These are phyloP conservation scores for Anolis carolinensis DNA, from an alignment of 2,113 vertebrate genomes.

Conservation along the genomic window DNA sequence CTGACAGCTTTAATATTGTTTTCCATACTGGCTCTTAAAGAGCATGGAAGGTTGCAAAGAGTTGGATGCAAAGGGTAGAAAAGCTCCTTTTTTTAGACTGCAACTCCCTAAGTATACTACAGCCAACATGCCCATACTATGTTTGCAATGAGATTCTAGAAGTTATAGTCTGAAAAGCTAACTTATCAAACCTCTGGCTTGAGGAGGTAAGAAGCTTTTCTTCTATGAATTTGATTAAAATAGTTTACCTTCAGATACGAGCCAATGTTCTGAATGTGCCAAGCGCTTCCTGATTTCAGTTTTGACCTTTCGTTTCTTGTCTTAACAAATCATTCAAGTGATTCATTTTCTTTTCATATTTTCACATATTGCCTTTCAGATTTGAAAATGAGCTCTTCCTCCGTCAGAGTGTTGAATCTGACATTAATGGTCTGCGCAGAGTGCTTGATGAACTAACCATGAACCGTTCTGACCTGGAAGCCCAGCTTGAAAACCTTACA, in stretches of 20 bases:
- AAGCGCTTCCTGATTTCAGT: not conserved
- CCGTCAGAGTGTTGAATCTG: conserved; percentile 78
- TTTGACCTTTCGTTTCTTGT: not conserved
- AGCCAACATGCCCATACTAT: no score
- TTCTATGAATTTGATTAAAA: not conserved
- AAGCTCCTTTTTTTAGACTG: not conserved
- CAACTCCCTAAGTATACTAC: no score
- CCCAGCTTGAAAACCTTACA: conserved; percentile 83
- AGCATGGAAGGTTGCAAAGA: not conserved
- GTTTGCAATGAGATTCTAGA: no score
- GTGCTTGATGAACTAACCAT: conserved; percentile 78
- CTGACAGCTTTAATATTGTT: no score
- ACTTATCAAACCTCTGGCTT: no score
- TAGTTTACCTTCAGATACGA: not conserved
- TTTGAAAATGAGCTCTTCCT: conserved; percentile 81
- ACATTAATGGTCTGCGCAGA: conserved; percentile 75
- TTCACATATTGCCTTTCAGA: conserved; percentile 58
- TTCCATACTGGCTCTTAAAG: not conserved
- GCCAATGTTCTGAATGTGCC: not conserved
- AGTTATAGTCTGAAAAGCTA: not conserved
- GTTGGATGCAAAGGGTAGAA: no score
- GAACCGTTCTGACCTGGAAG: conserved; percentile 76
- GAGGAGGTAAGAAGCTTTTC: not conserved
- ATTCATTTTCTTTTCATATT: not conserved
- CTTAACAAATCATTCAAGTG: not conserved